phyloP scores from a whole-genome alignment of 1,140 invertebrate species.

The Stratiolaelaps scimitus region DNA sequence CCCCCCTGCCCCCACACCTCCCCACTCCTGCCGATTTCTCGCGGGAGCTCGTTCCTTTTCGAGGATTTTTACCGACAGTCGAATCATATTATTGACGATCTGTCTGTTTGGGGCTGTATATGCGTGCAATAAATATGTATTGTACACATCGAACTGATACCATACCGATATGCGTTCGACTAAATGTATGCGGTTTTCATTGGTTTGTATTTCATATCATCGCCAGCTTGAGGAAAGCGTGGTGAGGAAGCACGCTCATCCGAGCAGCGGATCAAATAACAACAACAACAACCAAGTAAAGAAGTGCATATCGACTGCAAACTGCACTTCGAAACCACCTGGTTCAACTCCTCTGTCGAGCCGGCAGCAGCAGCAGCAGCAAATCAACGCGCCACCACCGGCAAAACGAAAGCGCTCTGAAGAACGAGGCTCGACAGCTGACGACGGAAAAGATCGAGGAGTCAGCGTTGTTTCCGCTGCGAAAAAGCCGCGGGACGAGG shows the following conservation, averaged over 20 bases:
- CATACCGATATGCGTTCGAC: too few relatives aligned
- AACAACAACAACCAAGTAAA: conserved; percentile 24
- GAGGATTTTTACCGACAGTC: too few relatives aligned
- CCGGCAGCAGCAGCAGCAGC: too few relatives aligned
- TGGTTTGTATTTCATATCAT: neutral
- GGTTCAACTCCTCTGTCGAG: too few relatives aligned
- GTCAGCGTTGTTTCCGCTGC: neutral
- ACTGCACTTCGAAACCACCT: too few relatives aligned
- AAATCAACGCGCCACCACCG: neutral
- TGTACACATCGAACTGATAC: too few relatives aligned
- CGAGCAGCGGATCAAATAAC: conserved; percentile 22
- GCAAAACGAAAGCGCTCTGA: conserved; percentile 17
- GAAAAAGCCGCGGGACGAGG: conserved; percentile 17
- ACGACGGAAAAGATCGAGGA: neutral
- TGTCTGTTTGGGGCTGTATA: too few relatives aligned
- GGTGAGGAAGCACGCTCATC: conserved; percentile 26
- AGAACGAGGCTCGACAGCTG: neutral
- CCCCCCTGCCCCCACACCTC: too few relatives aligned
- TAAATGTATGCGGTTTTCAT: neutral
- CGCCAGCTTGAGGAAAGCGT: conserved; percentile 27
- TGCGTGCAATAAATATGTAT: too few relatives aligned
- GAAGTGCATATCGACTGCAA: neutral
- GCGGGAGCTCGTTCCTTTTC: too few relatives aligned
- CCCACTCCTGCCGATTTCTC: too few relatives aligned
- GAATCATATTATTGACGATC: too few relatives aligned